Evolutionary conservation across 2,888 invertebrate genomes (phyloP).

Genomic region (Dryocosmus kuriphilus): DNA sequence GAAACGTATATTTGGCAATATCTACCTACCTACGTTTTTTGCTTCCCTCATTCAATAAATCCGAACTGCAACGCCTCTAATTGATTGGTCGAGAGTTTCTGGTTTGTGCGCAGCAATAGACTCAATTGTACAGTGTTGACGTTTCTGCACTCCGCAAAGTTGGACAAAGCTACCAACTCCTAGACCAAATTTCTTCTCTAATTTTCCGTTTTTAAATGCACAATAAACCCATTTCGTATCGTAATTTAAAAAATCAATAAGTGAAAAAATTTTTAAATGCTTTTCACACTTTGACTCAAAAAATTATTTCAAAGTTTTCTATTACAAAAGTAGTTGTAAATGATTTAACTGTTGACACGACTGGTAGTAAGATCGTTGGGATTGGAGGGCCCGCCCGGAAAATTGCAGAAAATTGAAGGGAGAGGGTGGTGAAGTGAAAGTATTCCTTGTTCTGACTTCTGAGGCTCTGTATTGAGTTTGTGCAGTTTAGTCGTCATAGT

Average conservation of each 20-base stretch:
- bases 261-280: neutral
- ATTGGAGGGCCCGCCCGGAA: slow-evolving; percentile 1
- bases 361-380: neutral
- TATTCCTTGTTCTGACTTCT: neutral
- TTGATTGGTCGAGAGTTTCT: neutral
- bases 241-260: neutral
- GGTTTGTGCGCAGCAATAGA: neutral
- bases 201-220: neutral
- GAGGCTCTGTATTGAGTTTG: neutral
- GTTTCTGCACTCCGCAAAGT: neutral
- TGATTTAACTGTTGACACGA: neutral
- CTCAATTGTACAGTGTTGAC: no score
- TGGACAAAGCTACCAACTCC: neutral
- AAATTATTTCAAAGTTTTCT: neutral
- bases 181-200: neutral
- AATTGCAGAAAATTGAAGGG: neutral
- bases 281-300: neutral
- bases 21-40: neutral
- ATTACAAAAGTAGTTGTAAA: neutral
- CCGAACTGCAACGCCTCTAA: neutral
- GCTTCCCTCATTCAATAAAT: neutral
- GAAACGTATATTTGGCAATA: no score
- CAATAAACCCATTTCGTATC: neutral
- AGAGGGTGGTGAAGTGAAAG: neutral
- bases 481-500: neutral